phyloP scores from a whole-genome alignment of 2,797 vertebrate genomes.

The Zalophus californianus region DNA sequence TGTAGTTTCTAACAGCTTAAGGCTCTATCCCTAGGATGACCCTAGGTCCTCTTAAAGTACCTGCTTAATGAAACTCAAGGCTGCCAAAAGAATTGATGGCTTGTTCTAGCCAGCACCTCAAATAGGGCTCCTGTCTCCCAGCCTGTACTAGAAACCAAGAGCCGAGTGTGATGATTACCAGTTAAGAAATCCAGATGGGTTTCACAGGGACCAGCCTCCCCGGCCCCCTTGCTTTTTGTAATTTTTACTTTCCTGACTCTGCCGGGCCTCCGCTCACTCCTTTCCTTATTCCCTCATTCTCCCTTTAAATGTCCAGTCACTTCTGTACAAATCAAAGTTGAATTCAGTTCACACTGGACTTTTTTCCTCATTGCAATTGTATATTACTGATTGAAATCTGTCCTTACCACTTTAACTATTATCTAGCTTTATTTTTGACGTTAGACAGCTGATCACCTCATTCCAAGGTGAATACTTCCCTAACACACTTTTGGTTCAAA shows the following conservation, averaged over 20 bases:
- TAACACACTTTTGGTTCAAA: conserved; percentile 40
- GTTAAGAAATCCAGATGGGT: neutral
- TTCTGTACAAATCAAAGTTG: neutral
- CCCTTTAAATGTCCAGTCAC: neutral
- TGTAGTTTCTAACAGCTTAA: neutral
- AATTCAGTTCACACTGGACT: neutral
- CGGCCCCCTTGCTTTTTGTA: neutral
- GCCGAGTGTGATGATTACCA: neutral
- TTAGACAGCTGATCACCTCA: neutral
- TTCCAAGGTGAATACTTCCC: neutral
- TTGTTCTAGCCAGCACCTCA: neutral
- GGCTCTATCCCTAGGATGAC: neutral
- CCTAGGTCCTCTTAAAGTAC: neutral
- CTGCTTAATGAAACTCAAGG: neutral
- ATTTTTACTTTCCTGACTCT: neutral
- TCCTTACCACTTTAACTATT: neutral
- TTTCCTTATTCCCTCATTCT: neutral
- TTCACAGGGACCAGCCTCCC: neutral
- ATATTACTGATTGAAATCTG: neutral
- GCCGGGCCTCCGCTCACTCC: neutral
- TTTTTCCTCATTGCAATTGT: neutral
- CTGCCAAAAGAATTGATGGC: neutral
- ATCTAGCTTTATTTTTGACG: neutral
- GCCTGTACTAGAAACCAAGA: neutral
- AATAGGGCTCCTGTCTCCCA: neutral